Evolutionary conservation across 1,140 invertebrate genomes (phyloP), one percentile per base, ranked within the genome.

Genomic region (Drosophila rufa): DNA sequence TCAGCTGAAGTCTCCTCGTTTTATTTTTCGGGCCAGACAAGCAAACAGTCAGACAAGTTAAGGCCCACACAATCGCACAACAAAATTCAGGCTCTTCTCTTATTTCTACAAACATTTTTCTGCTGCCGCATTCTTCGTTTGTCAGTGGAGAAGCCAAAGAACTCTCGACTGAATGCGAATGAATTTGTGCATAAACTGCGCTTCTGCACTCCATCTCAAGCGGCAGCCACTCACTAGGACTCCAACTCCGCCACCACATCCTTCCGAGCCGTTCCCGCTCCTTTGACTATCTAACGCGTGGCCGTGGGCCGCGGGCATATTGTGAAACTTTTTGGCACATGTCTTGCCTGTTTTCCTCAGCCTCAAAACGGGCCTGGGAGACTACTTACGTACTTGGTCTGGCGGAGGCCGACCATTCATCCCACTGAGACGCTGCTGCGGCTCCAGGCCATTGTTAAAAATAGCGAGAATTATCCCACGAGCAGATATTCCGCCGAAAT

Each of bases 291-390:
- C 69, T 70, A 25, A 56, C 19, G 53, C 53, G 47, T 30, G 33
- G 66, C 33, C 46, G 51, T 51, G 68, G 67, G 81, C 85, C 75
- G 66, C 78, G 62, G 81, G 85, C 85, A 74, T 85, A 90, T 89
- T 90, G 85, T 85, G 69, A 90, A 89, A 87, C 84, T 87, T 87
- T 90, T 81, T 89, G 85, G 85, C 85, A 89, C 85, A 89, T 85
- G 85, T 90, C 85, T 90, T 85, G 81, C 60, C 78, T 90, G 83
- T 76, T 59, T 80, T 82, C 36, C 66, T 15, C 61, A 25, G 45
- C 45, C 67, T 45, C 46, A 57, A 78, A 78, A 78, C 36, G 51
- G 59, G 58, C 80, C 76, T 59, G 57, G 40, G 60, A 69, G 60
- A 60, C 43, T 69, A 73, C 70, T 83, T 75, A 58, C 42, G n/a